phyloP scores from a whole-genome alignment of 1,140 invertebrate genomes.

The Apis florea region DNA sequence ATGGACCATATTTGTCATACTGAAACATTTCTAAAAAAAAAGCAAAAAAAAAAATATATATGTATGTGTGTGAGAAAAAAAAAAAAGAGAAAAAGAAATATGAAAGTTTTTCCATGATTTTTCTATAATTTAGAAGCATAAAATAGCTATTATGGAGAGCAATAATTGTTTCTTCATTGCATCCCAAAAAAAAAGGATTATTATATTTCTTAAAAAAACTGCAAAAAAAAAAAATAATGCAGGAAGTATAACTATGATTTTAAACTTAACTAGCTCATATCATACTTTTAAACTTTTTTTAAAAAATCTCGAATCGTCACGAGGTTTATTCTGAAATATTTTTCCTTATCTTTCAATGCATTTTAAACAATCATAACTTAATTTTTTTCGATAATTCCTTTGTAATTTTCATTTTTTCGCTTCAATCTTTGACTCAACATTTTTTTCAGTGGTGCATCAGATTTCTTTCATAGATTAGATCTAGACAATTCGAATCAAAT shows the following conservation, averaged over 20 bases:
- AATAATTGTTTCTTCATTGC: constrained; percentile 3
- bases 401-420: background rate
- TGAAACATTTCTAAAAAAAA: constrained; percentile 68
- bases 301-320: constrained; percentile 42
- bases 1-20: constrained; percentile 76
- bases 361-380: no score
- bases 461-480: background rate
- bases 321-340: constrained; percentile 26
- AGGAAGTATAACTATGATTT: constrained; percentile 32
- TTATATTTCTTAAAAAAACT: constrained; percentile 15
- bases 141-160: constrained; percentile 10
- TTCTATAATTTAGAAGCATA: constrained; percentile 65
- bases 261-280: constrained; percentile 33
- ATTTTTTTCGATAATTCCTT: background rate
- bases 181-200: constrained; percentile 10
- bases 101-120: constrained; percentile 60
- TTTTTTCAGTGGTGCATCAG: background rate
- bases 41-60: constrained; percentile 18
- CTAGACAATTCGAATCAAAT: background rate
- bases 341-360: background rate
- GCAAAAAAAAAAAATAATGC: constrained; percentile 22
- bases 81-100: constrained; percentile 5
- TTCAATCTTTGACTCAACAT: background rate
- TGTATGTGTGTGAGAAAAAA: constrained; percentile 6
- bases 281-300: constrained; percentile 47